Evolutionary conservation across 2,888 invertebrate genomes (phyloP).

Genomic region (Trisateles emortualis): DNA sequence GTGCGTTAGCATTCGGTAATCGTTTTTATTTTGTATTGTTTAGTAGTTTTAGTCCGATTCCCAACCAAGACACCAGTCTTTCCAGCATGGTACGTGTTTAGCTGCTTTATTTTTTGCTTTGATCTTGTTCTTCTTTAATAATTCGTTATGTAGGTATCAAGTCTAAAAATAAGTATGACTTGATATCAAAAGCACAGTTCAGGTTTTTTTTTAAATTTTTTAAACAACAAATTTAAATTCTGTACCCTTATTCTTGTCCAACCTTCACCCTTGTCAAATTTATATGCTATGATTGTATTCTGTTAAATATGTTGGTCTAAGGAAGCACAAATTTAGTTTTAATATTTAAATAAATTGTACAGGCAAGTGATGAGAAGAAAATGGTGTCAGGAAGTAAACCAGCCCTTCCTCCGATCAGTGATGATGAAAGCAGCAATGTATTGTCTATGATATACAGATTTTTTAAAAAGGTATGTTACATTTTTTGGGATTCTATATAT

Average conservation of each 20-base stretch:
- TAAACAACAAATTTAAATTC: background rate
- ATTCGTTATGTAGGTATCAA: constrained; percentile 19
- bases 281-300: no score
- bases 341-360: constrained; percentile 5
- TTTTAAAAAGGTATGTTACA: constrained; percentile 86
- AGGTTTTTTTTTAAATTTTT: background rate
- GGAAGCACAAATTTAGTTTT: background rate
- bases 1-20: constrained; percentile 57
- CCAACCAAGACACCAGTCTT: constrained; percentile 48
- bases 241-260: no score
- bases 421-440: constrained; percentile 83
- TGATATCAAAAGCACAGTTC: constrained; percentile 10
- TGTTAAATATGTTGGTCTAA: no score
- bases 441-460: constrained; percentile 88
- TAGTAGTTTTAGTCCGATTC: constrained; percentile 61
- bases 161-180: constrained; percentile 75
- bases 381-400: constrained; percentile 79
- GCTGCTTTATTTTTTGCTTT: constrained; percentile 26
- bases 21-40: constrained; percentile 55
- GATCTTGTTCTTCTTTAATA: constrained; percentile 1
- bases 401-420: constrained; percentile 75
- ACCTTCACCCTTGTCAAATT: no score
- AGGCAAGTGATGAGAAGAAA: constrained; percentile 69
- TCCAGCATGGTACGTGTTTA: constrained; percentile 67
- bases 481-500: background rate